Conservation (phyloP, 2,888 invertebrate species). For the Phasia obesa region DNA sequence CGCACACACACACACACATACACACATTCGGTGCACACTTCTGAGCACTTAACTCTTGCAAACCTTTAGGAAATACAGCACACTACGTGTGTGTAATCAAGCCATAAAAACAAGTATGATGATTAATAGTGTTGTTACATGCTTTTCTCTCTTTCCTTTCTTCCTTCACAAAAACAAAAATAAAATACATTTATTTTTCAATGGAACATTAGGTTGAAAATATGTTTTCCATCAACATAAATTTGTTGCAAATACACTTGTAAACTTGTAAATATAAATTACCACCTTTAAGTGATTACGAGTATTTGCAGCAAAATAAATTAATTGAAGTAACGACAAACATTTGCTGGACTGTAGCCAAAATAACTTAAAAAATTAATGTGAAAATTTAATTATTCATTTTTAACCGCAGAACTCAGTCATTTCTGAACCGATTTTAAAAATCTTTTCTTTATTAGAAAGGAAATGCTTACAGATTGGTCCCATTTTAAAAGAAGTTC, state of each 20-base stretch:
- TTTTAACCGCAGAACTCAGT: too few relatives aligned
- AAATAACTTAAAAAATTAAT: constrained; percentile 40
- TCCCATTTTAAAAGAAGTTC: too few relatives aligned
- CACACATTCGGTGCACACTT: constrained; percentile 5
- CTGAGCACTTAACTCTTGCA: constrained; percentile 60
- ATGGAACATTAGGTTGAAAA: constrained; percentile 42
- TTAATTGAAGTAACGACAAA: not conserved
- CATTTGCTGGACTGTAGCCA: constrained; percentile 52
- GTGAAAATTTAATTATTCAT: constrained; percentile 32
- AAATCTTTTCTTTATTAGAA: too few relatives aligned
- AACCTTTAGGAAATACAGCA: constrained; percentile 27
- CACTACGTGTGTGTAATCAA: constrained; percentile 1
- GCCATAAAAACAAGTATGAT: constrained; percentile 31
- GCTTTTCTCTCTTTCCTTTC: not conserved
- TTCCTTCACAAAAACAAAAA: too few relatives aligned
- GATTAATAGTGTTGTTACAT: constrained; percentile 41
- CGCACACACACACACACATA: constrained; percentile 4
- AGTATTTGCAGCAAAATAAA: not conserved
- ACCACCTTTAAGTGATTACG: constrained; percentile 64
- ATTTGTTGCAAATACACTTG: constrained; percentile 13
- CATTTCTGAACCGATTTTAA: too few relatives aligned
- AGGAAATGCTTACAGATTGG: too few relatives aligned
- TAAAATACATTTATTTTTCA: not conserved
- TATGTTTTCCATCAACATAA: constrained; percentile 48
- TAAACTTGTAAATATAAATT: constrained; percentile 29